phyloP scores from a whole-genome alignment of 2,797 vertebrate genomes.

The Myioborus miniatus region DNA sequence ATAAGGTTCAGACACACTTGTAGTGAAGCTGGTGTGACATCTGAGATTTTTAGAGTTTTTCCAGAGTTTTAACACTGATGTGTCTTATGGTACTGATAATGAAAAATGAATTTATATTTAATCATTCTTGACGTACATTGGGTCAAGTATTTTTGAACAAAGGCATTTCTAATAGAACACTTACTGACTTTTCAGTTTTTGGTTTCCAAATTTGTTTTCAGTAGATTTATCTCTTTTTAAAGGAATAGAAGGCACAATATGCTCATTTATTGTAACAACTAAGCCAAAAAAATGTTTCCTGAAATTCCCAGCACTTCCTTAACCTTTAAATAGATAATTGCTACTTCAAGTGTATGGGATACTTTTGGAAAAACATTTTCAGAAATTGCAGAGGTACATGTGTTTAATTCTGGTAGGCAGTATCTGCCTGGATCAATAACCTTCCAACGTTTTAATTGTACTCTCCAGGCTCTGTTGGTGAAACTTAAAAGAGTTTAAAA shows the following conservation, averaged over 20 bases:
- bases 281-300: background rate
- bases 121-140: background rate
- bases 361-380: background rate
- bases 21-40: background rate
- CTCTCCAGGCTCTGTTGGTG: background rate
- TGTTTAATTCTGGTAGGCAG: background rate
- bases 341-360: background rate
- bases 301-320: background rate
- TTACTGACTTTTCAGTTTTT: background rate
- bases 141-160: background rate
- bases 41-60: background rate
- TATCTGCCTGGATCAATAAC: background rate
- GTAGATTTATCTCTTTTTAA: background rate
- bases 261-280: background rate
- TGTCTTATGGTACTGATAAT: background rate
- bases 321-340: background rate
- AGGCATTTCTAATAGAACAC: background rate
- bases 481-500: slow-evolving; percentile 14
- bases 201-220: background rate
- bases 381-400: background rate
- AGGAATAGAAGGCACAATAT: background rate
- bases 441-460: background rate
- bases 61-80: background rate
- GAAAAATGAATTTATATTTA: background rate
- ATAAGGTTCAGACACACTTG: background rate